A percentile compares a stretch with the other conserved stretches of the same genome.
phyloP scores from a whole-genome alignment of 2,888 invertebrate genomes.

The Netelia fuscicornis region DNA sequence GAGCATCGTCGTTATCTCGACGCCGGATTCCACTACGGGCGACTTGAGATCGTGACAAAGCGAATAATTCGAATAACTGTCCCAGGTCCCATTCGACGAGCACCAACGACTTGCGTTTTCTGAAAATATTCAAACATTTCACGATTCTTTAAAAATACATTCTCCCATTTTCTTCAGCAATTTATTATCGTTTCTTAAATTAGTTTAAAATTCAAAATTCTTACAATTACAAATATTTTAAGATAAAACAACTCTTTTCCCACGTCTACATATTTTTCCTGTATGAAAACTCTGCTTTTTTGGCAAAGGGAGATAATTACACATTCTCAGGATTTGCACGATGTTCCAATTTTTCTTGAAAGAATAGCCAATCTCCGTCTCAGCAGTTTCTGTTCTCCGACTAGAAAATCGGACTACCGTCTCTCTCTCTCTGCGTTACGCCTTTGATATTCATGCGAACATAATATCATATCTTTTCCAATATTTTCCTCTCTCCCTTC shows the following conservation, averaged over 20 bases:
- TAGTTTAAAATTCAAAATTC: no score
- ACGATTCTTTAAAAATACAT: not conserved
- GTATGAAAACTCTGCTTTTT: not conserved
- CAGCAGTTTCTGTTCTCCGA: conserved; percentile 32
- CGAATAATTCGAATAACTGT: conserved; percentile 91
- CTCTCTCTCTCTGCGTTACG: conserved; percentile 7
- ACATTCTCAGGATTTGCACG: conserved; percentile 34
- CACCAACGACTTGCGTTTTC: conserved; percentile 95
- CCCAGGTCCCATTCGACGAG: conserved; percentile 93
- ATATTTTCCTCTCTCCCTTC: conserved; percentile 24
- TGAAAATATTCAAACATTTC: conserved; percentile 83
- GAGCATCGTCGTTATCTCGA: conserved; percentile 91
- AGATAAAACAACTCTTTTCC: no score
- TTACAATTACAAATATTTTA: no score
- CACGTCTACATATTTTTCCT: no score
- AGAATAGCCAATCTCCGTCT: conserved; percentile 52
- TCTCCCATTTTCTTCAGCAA: no score
- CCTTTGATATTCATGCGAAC: conserved; percentile 38
- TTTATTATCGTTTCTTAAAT: no score
- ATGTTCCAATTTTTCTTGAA: conserved; percentile 9
- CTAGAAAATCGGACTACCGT: not conserved
- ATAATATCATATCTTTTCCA: conserved; percentile 24
- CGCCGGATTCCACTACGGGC: conserved; percentile 85
- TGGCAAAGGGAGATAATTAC: not conserved
- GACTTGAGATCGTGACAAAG: conserved; percentile 89